A percentile compares a stretch with the other conserved stretches of the same genome.
phyloP scores from a whole-genome alignment of 2,797 vertebrate species.

The Syncerus caffer region DNA sequence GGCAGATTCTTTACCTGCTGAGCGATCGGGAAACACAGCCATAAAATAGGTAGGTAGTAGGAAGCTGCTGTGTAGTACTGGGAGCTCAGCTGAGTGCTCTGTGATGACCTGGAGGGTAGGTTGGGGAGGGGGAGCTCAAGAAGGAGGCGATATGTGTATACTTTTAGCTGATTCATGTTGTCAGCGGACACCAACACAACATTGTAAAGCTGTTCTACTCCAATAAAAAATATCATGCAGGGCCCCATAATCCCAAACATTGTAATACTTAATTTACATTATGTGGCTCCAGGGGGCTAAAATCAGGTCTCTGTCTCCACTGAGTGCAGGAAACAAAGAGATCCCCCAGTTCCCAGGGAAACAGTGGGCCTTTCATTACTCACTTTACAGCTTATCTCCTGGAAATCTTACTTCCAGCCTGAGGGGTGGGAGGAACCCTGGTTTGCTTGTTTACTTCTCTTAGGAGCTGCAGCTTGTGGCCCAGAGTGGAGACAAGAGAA shows the following conservation, averaged over 20 bases:
- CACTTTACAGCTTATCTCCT: neutral
- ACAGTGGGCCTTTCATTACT: constrained; percentile 20
- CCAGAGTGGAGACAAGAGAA: neutral
- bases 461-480: neutral
- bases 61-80: neutral
- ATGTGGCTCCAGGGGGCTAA: neutral
- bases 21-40: neutral
- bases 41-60: neutral
- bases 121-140: neutral
- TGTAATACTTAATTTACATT: neutral
- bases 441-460: constrained; percentile 16
- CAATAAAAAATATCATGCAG: neutral
- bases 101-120: neutral
- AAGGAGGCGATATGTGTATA: neutral
- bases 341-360: neutral
- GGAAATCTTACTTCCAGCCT: neutral
- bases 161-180: neutral
- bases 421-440: neutral
- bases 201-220: neutral
- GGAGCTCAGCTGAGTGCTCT: neutral
- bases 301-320: neutral
- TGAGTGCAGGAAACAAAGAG: neutral
- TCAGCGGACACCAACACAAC: neutral
- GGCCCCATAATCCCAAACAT: neutral
- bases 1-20: neutral